A percentile compares a stretch with the other conserved stretches of the same genome.
These are phyloP conservation scores for Labeo calbasu DNA, from an alignment of 2,797 vertebrate genomes.

Conservation along the genomic window DNA sequence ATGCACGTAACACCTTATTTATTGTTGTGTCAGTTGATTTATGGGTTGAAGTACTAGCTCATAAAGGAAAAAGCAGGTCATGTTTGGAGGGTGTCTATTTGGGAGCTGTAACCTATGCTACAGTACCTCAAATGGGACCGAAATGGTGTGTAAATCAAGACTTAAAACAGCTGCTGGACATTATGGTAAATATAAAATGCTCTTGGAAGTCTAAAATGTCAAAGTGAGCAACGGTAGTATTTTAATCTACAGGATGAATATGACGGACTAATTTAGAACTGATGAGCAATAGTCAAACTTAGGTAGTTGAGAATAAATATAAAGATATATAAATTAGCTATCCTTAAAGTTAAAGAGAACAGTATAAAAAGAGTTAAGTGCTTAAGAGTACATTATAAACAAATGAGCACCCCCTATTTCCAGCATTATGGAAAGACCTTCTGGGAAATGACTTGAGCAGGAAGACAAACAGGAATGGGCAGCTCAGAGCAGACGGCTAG, in stretches of 20 bases:
- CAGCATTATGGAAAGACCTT: conserved; percentile 21
- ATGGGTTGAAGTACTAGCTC: conserved; percentile 13
- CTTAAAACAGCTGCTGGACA: conserved; percentile 17
- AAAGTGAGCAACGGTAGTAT: conserved; percentile 1
- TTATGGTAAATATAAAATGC: background rate
- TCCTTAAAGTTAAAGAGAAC: background rate
- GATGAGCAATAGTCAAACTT: background rate
- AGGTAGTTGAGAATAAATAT: background rate
- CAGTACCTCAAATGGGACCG: conserved; percentile 7
- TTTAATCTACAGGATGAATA: background rate
- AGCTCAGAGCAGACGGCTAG: conserved; percentile 53
- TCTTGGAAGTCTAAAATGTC: conserved; percentile 4
- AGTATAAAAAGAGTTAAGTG: background rate
- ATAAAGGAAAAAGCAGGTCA: conserved; percentile 29
- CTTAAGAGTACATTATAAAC: background rate
- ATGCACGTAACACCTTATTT: background rate
- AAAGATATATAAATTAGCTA: background rate
- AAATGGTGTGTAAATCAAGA: conserved; percentile 38
- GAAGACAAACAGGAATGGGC: conserved; percentile 76
- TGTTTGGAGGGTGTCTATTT: conserved; percentile 37
- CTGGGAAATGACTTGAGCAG: conserved; percentile 54
- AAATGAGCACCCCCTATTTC: conserved; percentile 3
- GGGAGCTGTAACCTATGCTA: conserved; percentile 32
- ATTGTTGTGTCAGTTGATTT: conserved; percentile 34
- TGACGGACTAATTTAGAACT: background rate